Base-by-base conservation (phyloP, 2,113 vertebrate species). In the Mobula hypostoma region DNA sequence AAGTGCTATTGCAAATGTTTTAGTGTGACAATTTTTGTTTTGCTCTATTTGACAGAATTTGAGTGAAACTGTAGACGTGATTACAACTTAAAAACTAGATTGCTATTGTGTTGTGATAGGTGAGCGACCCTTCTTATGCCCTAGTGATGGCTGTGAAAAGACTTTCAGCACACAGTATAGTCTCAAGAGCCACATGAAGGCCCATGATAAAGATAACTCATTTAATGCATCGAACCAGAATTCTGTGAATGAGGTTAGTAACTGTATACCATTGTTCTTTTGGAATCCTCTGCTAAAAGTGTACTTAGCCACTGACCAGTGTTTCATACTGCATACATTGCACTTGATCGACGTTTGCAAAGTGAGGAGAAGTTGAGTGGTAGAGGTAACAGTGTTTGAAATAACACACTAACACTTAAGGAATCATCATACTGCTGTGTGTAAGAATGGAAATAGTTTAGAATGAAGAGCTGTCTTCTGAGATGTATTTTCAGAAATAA, bases 101-200 rank as follows among this genome's bases (percentile, higher is more conserved):
- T 74, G 27, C 40, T n/a, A n/a, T 79, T 77, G 7, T 94, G 77
- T 29, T 94, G 94, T 11, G 36, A 0, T 95, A 99, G 99, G 98
- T 95, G 98, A 99, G 95, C 98, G 98, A 96, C 98, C 98, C 80
- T 99, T 99, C 96, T 98, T 98, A 96, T 99, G 98, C 95, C 98
- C 98, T 94, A 99, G 98, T 94, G 97, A 98, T 0, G 98, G 98
- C 95, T 99, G 98, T 96, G 99, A 98, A 97, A 99, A 99, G 97
- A 98, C 98, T 5, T 99, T 99, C 66, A 99, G 98, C 96, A 99
- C 98, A 94, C 98, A 98, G 27, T 98, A 99, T 95, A 99, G 98
- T 95, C 97, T 99, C 94, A 99, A 99, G 97, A 99, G 98, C 95
- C 98, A 99, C 96, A 98, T 99, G 96, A 98, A 98, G 94, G 98